Base-by-base conservation (phyloP, 2,113 vertebrate genomes). In the Campylomormyrus tamandua region DNA sequence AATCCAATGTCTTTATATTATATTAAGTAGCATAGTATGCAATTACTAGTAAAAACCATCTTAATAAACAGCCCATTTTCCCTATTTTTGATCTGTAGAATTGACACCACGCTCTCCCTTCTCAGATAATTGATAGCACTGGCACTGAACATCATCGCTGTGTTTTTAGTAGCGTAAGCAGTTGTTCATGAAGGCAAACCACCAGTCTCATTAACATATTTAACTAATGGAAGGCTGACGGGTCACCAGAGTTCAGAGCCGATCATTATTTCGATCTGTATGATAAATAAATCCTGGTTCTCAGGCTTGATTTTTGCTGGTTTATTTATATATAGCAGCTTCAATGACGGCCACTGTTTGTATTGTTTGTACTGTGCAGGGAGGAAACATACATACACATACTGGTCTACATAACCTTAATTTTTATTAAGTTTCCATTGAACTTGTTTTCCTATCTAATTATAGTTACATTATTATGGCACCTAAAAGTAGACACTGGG, bases 401-500 rank as follows among this genome's bases (percentile, higher is more conserved):
- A 66, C 8, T 27, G 58, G 58, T 77, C 70, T 77, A 15, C 70
- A 77, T 39, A 77, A 77, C 35, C 62, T 13, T 70, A 13, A 70
- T 80, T 39, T 42, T 80, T 80, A 35, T 80, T 77, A 35, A 77
- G 31, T 77, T 80, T 80, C 74, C 31, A 80, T 42, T 80, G 2
- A 80, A 80, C 35, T 31, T 31, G 35, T 80, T 80, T 80, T 42
- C 17, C 74, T 80, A 8, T 42, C 74, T 80, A 80, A 80, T 80
- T 80, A 80, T 80, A 80, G 31, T 80, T 80, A 19, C 13, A 39
- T 80, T 80, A 80, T 80, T 80, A 80, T 80, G 74, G 74, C 74
- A 80, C 74, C 74, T 39, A 80, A 80, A 80, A 35, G 74, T 42
- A 80, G 62, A 70, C 10, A 31, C 62, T 70, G 27, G 8, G 58